These are phyloP conservation scores for Andrena minutula DNA, from an alignment of 2,888 invertebrate species.

Conservation along the genomic window DNA sequence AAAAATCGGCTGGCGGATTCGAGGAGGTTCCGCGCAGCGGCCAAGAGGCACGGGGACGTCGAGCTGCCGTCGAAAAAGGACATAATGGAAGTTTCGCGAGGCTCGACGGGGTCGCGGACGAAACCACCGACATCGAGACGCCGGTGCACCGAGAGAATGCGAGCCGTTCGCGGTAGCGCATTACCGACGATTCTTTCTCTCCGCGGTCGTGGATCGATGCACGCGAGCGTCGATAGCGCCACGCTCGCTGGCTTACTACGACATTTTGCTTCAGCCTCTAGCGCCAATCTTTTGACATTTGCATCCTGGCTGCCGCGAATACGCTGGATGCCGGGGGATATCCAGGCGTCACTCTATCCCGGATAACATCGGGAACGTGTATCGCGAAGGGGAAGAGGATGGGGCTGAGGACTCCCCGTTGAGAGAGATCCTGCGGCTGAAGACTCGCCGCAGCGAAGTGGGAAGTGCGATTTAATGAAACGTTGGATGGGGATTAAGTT, in stretches of 20 bases:
- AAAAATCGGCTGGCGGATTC: conserved; percentile 5
- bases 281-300: conserved; percentile 54
- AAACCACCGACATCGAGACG: conserved; percentile 9
- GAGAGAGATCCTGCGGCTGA: conserved; percentile 33
- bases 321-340: conserved; percentile 35
- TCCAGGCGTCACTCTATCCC: conserved; percentile 40
- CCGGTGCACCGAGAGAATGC: conserved; percentile 24
- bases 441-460: too few relatives aligned
- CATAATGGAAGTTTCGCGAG: conserved; percentile 12
- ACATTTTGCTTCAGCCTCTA: conserved; percentile 21
- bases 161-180: conserved; percentile 26
- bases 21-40: conserved; percentile 1
- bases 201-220: conserved; percentile 50
- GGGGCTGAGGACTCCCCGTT: conserved; percentile 35
- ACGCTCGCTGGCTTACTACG: neutral
- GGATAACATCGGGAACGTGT: conserved; percentile 50
- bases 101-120: neutral
- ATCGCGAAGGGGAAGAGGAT: conserved; percentile 14
- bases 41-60: neutral
- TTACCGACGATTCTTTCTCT: conserved; percentile 26
- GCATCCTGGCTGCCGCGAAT: conserved; percentile 51
- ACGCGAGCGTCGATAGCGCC: conserved; percentile 43
- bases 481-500: conserved; percentile 8
- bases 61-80: conserved; percentile 10
- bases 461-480: conserved; percentile 14